Conservation (phyloP, 2,113 vertebrate genomes). For the Tyto alba region DNA sequence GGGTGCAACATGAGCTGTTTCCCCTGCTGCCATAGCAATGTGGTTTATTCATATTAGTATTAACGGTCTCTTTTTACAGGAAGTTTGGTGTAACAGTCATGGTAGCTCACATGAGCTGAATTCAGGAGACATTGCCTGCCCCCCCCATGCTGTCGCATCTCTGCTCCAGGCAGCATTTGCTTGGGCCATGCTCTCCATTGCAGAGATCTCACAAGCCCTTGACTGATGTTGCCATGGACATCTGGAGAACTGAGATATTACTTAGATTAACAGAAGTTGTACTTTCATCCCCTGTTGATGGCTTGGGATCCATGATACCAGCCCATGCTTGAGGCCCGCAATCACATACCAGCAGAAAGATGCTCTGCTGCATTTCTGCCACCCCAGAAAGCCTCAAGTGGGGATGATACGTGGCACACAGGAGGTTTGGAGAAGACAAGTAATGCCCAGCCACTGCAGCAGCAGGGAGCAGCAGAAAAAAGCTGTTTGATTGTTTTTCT, state of each 20-base stretch:
- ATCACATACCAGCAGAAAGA: neutral
- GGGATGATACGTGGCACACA: neutral
- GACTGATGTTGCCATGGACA: too few species aligned
- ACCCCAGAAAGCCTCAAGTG: neutral
- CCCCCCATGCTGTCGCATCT: neutral
- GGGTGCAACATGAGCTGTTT: neutral
- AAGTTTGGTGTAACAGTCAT: rapidly evolving
- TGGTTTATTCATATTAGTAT: neutral
- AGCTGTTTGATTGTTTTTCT: neutral
- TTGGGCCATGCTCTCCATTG: rapidly evolving
- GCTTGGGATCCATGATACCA: neutral
- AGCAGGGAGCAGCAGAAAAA: neutral
- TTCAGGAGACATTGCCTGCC: neutral
- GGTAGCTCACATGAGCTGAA: rapidly evolving
- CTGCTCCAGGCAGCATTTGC: neutral
- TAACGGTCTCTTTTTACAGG: neutral
- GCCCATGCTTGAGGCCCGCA: too few species aligned
- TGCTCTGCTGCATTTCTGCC: neutral
- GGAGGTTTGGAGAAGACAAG: neutral
- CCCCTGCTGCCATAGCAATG: neutral
- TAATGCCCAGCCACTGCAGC: neutral
- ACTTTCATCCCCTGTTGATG: neutral
- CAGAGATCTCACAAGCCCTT: neutral
- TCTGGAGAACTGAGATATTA: rapidly evolving
- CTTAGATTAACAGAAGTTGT: neutral